Evolutionary conservation across 2,888 invertebrate genomes (phyloP).

Genomic region (Tetragonula carbonaria): DNA sequence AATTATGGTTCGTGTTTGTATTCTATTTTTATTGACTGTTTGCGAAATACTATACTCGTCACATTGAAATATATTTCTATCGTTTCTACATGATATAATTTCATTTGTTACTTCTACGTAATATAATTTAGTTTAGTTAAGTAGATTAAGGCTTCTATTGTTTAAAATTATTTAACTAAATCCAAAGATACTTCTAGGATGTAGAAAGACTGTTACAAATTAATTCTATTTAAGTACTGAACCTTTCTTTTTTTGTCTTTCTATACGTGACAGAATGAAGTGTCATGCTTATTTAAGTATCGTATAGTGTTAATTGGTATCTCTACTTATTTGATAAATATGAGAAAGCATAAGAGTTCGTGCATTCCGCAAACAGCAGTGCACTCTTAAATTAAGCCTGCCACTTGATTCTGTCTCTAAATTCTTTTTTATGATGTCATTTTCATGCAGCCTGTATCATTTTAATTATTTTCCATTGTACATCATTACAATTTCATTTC

Average conservation of each 20-base stretch:
- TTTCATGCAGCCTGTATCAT: slow-evolving; percentile 29
- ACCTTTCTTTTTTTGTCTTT: slow-evolving; percentile 21
- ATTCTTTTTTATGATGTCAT: slow-evolving; percentile 23
- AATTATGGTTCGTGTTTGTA: not conserved
- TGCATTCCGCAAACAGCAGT: slow-evolving; percentile 17
- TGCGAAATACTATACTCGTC: too few species aligned
- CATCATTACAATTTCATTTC: slow-evolving; percentile 49
- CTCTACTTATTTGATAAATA: slow-evolving; percentile 53
- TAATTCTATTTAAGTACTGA: slow-evolving; percentile 53
- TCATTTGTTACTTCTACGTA: too few species aligned
- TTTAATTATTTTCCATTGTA: slow-evolving; percentile 46
- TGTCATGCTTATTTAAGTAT: slow-evolving; percentile 44
- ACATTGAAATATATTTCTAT: too few species aligned
- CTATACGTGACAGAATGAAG: slow-evolving; percentile 42
- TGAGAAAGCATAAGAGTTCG: not conserved
- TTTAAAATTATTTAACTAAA: slow-evolving; percentile 46
- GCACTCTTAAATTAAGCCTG: slow-evolving; percentile 22
- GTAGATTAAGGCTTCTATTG: slow-evolving; percentile 91
- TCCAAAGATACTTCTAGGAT: slow-evolving; percentile 70
- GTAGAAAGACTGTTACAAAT: slow-evolving; percentile 67
- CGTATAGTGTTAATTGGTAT: not conserved
- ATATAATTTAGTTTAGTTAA: slow-evolving; percentile 82
- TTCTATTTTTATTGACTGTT: not conserved
- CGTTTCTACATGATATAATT: too few species aligned
- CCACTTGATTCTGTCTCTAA: slow-evolving; percentile 54